Evolutionary conservation across 2,113 vertebrate genomes (phyloP).

Genomic region (Misgurnus anguillicaudatus): DNA sequence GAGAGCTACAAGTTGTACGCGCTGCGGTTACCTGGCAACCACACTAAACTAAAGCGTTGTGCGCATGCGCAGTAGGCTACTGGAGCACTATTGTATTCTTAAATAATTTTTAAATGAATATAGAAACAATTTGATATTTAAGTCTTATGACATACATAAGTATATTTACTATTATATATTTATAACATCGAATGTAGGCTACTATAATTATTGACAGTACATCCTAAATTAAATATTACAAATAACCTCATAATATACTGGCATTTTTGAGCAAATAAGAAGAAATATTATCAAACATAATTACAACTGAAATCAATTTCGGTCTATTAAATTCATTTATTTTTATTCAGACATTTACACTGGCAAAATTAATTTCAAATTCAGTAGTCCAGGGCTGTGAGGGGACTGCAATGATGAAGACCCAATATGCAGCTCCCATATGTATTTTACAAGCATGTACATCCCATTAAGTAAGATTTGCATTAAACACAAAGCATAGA

Average conservation of each 20-base stretch:
- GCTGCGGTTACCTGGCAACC: conserved; percentile 47
- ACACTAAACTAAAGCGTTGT: neutral
- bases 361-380: neutral
- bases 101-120: no score
- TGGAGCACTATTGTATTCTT: no score
- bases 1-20: neutral
- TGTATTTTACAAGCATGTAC: conserved; percentile 21
- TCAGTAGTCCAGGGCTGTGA: neutral
- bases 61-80: neutral
- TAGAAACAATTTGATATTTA: no score
- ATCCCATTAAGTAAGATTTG: neutral
- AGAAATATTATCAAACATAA: neutral
- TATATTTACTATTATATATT: no score
- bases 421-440: neutral
- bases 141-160: no score
- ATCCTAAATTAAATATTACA: neutral
- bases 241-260: neutral
- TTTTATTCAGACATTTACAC: conserved; percentile 19
- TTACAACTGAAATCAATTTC: no score
- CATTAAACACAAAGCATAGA: neutral
- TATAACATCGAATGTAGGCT: no score
- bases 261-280: neutral
- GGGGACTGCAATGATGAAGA: neutral
- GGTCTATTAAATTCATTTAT: conserved; percentile 7
- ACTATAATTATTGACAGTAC: no score